Evolutionary conservation across 1,140 invertebrate species (phyloP).

Genomic region (Atta texana): DNA sequence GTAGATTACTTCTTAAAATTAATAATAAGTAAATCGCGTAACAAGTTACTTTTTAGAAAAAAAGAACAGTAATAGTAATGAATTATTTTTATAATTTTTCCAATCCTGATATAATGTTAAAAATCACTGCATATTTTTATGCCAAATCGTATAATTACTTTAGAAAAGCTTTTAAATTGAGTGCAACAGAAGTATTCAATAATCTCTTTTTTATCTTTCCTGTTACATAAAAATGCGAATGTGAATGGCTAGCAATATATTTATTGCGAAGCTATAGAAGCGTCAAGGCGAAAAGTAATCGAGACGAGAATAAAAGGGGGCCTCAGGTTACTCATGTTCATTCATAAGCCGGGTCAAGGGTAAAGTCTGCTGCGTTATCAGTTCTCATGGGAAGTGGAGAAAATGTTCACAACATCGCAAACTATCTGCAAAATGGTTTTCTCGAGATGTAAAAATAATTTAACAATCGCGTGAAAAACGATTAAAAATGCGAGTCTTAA

Average conservation of each 20-base stretch:
- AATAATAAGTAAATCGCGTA: too few species aligned
- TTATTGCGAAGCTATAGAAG: constrained; percentile 32
- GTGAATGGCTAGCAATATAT: constrained; percentile 19
- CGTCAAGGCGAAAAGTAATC: constrained; percentile 48
- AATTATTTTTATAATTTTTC: too few species aligned
- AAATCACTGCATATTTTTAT: neutral
- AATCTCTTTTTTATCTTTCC: neutral
- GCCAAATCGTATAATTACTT: neutral
- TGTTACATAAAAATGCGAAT: neutral
- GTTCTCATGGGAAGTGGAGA: neutral
- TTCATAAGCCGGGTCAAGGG: constrained; percentile 54
- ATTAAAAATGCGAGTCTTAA: constrained; percentile 14
- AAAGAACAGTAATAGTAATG: too few species aligned
- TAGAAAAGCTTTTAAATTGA: neutral
- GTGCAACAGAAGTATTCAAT: neutral
- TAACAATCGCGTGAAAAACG: neutral
- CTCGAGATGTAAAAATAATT: constrained; percentile 19
- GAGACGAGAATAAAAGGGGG: constrained; percentile 51
- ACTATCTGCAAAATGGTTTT: neutral
- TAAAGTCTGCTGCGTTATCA: constrained; percentile 20
- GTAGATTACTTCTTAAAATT: too few species aligned
- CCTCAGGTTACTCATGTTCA: constrained; percentile 55
- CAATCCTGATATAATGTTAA: too few species aligned
- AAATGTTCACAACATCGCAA: neutral
- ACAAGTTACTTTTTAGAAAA: too few species aligned